Percentiles rank a stretch among this genome's conserved stretches.
These are phyloP conservation scores for Neria commutata DNA, from an alignment of 2,888 invertebrate genomes.

Conservation along the genomic window DNA sequence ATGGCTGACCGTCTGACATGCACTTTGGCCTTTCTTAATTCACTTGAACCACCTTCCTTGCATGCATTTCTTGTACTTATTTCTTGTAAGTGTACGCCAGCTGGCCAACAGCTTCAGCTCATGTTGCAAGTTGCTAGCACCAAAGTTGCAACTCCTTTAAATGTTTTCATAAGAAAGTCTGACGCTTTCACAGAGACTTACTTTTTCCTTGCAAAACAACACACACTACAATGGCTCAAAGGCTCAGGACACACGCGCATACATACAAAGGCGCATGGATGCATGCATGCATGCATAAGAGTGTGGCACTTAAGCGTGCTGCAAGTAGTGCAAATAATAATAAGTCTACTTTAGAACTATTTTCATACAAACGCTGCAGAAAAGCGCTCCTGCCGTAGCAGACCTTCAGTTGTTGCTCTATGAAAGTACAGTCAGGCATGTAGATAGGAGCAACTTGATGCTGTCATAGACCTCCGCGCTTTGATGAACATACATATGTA, in stretches of 20 bases:
- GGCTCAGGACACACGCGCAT: neutral
- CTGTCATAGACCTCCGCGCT: too few relatives aligned
- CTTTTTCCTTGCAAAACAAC: neutral
- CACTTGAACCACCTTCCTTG: neutral
- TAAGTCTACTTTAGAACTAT: conserved; percentile 17
- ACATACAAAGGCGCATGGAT: neutral
- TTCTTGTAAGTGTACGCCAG: too few relatives aligned
- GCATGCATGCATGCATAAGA: neutral
- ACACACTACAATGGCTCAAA: too few relatives aligned
- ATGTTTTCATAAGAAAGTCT: neutral
- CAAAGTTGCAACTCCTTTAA: neutral
- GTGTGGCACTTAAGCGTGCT: conserved; percentile 13
- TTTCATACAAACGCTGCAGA: conserved; percentile 7
- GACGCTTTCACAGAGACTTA: neutral
- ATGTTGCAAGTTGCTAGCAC: too few relatives aligned
- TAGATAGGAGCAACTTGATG: too few relatives aligned
- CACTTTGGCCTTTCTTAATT: neutral
- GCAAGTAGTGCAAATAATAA: conserved; percentile 13
- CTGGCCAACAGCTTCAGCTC: too few relatives aligned
- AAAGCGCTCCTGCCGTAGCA: too few relatives aligned
- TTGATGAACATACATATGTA: too few relatives aligned
- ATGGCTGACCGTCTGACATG: neutral
- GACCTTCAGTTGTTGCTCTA: too few relatives aligned
- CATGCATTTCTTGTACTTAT: neutral
- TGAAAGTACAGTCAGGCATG: too few relatives aligned